These are phyloP conservation scores for Azemiops feae DNA, from an alignment of 2,113 vertebrate genomes.

Conservation along the genomic window DNA sequence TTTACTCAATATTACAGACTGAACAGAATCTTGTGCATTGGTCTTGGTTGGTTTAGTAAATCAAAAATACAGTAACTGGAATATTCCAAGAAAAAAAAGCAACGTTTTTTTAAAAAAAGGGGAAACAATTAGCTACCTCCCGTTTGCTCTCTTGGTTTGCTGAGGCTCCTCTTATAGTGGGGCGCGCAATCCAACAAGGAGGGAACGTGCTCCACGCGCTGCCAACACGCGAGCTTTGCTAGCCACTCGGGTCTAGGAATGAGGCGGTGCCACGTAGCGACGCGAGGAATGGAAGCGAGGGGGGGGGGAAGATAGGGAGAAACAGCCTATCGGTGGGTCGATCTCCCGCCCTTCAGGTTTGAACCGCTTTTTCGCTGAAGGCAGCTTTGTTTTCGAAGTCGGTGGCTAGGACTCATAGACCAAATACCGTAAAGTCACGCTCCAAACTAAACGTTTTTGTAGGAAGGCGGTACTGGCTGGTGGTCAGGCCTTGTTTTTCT, in stretches of 20 bases:
- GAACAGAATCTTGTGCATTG: neutral
- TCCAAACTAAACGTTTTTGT: neutral
- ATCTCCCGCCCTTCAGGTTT: too few relatives aligned
- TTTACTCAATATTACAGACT: neutral
- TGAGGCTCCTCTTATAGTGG: too few relatives aligned
- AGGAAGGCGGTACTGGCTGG: too few relatives aligned
- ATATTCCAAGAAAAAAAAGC: neutral
- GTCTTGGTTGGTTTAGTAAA: neutral
- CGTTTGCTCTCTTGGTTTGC: neutral
- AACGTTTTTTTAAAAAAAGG: neutral
- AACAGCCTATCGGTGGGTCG: too few relatives aligned
- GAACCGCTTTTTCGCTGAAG: too few relatives aligned
- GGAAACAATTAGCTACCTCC: neutral
- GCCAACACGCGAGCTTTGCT: neutral
- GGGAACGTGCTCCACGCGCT: neutral
- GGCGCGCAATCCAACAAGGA: neutral
- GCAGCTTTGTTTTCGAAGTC: neutral
- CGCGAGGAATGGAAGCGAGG: neutral
- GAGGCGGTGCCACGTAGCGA: constrained; percentile 34
- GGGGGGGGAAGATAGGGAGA: too few relatives aligned
- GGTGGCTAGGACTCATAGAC: too few relatives aligned
- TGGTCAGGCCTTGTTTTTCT: neutral
- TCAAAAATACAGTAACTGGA: neutral
- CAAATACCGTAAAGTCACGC: neutral
- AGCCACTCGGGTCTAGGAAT: neutral